These are phyloP conservation scores for Syrmaticus mikado DNA, from an alignment of 2,113 vertebrate genomes.

Conservation along the genomic window DNA sequence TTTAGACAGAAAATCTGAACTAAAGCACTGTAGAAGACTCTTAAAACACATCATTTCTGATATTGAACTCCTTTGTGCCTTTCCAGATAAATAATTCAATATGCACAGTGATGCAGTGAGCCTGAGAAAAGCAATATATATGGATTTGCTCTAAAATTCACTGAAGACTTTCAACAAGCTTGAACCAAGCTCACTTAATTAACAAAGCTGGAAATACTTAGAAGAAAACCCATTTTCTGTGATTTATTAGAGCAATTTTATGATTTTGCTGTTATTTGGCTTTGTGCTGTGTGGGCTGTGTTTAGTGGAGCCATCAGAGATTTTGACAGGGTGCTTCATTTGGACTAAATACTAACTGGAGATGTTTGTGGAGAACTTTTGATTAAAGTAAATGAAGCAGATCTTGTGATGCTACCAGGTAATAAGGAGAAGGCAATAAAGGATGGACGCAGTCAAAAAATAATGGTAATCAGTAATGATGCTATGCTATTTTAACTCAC, in stretches of 20 bases:
- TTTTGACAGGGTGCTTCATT: slow-evolving; percentile 53
- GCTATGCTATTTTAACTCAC: background rate
- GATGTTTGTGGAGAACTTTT: slow-evolving; percentile 28
- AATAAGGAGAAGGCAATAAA: slow-evolving; percentile 17
- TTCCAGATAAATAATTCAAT: background rate
- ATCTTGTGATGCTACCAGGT: slow-evolving; percentile 13
- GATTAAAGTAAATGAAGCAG: slow-evolving; percentile 64
- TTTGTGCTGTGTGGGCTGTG: slow-evolving; percentile 35
- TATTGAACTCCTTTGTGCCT: background rate
- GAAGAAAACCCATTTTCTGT: slow-evolving; percentile 29
- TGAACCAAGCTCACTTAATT: background rate
- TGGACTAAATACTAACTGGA: slow-evolving; percentile 27
- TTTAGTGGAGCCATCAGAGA: slow-evolving; percentile 7
- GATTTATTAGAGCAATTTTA: slow-evolving; percentile 56
- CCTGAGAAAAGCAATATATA: background rate
- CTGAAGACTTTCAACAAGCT: background rate
- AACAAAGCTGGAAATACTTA: slow-evolving; percentile 61
- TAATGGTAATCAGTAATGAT: background rate
- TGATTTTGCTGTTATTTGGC: slow-evolving; percentile 2
- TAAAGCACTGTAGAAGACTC: background rate
- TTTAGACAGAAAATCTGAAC: background rate
- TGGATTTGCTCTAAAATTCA: background rate
- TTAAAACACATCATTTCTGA: background rate
- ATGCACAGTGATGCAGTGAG: background rate
- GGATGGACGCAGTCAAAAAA: background rate